phyloP scores from a whole-genome alignment of 2,888 invertebrate genomes.

The Drosophila testacea region DNA sequence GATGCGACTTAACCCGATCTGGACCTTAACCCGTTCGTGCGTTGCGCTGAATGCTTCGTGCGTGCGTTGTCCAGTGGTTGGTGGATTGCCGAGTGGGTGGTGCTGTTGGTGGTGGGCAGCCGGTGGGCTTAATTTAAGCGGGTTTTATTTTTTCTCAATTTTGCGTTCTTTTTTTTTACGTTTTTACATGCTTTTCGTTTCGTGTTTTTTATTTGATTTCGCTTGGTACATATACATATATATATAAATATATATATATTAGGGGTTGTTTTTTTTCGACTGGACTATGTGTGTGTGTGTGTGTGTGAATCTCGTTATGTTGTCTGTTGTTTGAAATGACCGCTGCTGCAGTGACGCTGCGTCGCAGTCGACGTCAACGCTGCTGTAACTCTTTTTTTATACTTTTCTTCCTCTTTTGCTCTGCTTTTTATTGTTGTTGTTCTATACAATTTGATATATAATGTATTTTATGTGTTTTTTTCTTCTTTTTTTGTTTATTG shows the following conservation, averaged over 20 bases:
- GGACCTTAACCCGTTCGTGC: conserved; percentile 78
- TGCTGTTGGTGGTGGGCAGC: conserved; percentile 49
- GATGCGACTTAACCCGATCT: conserved; percentile 19
- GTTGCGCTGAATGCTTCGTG: conserved; percentile 57
- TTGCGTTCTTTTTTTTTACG: conserved; percentile 54
- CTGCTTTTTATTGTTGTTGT: conserved; percentile 9
- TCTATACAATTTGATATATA: conserved; percentile 67
- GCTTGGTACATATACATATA: conserved; percentile 37
- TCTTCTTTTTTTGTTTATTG: background rate
- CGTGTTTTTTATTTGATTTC: conserved; percentile 77
- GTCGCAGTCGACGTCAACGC: conserved; percentile 47
- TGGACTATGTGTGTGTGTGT: conserved; percentile 50
- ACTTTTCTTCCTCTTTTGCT: conserved; percentile 39
- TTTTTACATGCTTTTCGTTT: conserved; percentile 65
- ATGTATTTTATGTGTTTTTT: conserved; percentile 58
- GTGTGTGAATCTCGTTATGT: conserved; percentile 74
- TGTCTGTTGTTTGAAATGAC: conserved; percentile 80
- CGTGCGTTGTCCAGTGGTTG: conserved; percentile 73
- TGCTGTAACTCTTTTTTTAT: conserved; percentile 65
- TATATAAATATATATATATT: conserved; percentile 24
- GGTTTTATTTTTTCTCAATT: conserved; percentile 82
- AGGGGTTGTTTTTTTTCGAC: conserved; percentile 55
- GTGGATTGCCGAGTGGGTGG: conserved; percentile 36
- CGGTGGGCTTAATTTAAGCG: conserved; percentile 80
- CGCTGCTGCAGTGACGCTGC: conserved; percentile 64